Evolutionary conservation across 2,797 vertebrate genomes (phyloP).

Genomic region (Sebastes iracundus): DNA sequence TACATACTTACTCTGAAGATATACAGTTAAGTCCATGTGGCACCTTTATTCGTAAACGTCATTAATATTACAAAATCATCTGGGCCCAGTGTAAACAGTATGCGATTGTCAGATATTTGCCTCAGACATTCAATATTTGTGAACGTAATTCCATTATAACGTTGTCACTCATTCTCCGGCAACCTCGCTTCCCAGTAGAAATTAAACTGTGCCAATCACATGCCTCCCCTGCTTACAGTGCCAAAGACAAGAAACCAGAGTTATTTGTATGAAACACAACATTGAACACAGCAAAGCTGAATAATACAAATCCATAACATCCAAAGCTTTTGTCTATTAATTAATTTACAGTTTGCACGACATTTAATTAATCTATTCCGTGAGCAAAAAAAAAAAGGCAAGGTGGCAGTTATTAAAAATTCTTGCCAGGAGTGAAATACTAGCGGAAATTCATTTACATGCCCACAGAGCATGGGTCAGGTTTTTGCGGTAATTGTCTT

Average conservation of each 20-base stretch:
- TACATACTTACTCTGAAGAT: background rate
- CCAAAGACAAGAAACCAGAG: constrained; percentile 18
- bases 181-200: constrained; percentile 9
- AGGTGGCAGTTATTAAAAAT: constrained; percentile 67
- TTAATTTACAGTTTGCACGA: constrained; percentile 72
- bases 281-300: constrained; percentile 38
- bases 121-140: constrained; percentile 25
- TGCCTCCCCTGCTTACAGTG: background rate
- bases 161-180: constrained; percentile 28
- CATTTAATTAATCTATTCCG: constrained; percentile 72
- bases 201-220: constrained; percentile 33
- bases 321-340: constrained; percentile 61
- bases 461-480: constrained; percentile 58
- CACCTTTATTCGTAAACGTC: background rate
- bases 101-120: constrained; percentile 30
- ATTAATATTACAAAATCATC: background rate
- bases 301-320: constrained; percentile 54
- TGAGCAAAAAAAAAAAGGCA: constrained; percentile 22
- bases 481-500: constrained; percentile 72
- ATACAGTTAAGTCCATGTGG: background rate
- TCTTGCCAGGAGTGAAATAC: constrained; percentile 75
- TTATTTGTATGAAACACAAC: constrained; percentile 6
- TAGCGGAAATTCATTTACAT: constrained; percentile 66
- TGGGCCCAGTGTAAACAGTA: constrained; percentile 1
- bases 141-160: constrained; percentile 26